phyloP scores from a whole-genome alignment of 2,888 invertebrate species.

The Dorcus hopei region DNA sequence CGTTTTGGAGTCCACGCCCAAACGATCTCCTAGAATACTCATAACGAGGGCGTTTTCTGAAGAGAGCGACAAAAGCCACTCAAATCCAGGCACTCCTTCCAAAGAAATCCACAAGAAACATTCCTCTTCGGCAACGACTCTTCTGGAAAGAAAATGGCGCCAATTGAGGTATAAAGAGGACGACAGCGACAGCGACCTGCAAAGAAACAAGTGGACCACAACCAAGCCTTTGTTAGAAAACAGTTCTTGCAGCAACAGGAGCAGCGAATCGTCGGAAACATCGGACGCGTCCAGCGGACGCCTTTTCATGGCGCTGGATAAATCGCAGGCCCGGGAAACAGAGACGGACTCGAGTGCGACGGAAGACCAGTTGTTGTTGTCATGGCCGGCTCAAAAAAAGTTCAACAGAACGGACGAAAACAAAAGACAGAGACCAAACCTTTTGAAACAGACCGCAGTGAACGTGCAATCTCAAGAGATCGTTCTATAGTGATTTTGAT shows the following conservation, averaged over 20 bases:
- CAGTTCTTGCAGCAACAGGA: slow-evolving; percentile 33
- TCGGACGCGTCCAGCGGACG: slow-evolving; percentile 45
- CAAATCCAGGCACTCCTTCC: slow-evolving; percentile 46
- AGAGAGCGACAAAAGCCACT: slow-evolving; percentile 61
- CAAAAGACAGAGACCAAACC: slow-evolving; percentile 19
- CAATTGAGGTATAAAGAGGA: slow-evolving; percentile 38
- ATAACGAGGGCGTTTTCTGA: slow-evolving; percentile 73
- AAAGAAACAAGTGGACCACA: slow-evolving; percentile 28
- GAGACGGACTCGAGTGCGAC: slow-evolving; percentile 25
- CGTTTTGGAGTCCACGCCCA: slow-evolving; percentile 34
- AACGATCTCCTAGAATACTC: slow-evolving; percentile 65
- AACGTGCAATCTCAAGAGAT: slow-evolving; percentile 39
- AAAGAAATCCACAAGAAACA: slow-evolving; percentile 42
- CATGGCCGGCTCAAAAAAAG: slow-evolving; percentile 53
- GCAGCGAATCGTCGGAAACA: slow-evolving; percentile 52
- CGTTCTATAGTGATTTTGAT: slow-evolving; percentile 34
- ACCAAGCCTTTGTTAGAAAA: slow-evolving; percentile 39
- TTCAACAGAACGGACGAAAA: slow-evolving; percentile 25
- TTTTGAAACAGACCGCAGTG: slow-evolving; percentile 35
- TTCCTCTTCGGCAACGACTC: slow-evolving; percentile 46
- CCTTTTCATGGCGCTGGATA: slow-evolving; percentile 47
- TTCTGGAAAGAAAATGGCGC: slow-evolving; percentile 48
- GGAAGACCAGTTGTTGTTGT: slow-evolving; percentile 53
- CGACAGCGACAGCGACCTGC: slow-evolving; percentile 37
- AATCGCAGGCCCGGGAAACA: slow-evolving; percentile 20